Evolutionary conservation across 2,797 vertebrate species (phyloP).

Genomic region (Periparus ater): DNA sequence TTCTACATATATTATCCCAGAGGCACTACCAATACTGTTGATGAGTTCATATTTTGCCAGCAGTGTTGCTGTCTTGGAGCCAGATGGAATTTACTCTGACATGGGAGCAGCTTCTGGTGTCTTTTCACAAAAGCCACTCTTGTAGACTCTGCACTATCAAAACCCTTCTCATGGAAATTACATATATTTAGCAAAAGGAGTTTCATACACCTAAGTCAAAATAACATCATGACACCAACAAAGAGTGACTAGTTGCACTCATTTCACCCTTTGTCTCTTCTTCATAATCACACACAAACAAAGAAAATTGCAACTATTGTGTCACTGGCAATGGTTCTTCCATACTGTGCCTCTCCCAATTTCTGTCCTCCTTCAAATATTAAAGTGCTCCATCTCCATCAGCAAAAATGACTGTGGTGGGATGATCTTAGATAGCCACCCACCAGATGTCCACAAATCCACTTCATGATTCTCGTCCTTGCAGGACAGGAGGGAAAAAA

Average conservation of each 20-base stretch:
- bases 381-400: too few relatives aligned
- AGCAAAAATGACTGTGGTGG: neutral
- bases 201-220: neutral
- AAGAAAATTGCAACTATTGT: neutral
- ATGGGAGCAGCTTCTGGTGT: neutral
- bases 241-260: neutral
- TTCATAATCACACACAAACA: neutral
- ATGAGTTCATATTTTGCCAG: neutral
- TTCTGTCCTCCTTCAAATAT: neutral
- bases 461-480: neutral
- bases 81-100: neutral
- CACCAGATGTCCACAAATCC: neutral
- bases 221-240: neutral
- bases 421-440: neutral
- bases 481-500: neutral
- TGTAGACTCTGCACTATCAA: rapidly evolving
- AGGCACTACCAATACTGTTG: rapidly evolving
- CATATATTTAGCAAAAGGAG: neutral
- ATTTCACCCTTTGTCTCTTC: neutral
- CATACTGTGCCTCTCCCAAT: neutral
- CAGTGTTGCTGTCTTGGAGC: neutral
- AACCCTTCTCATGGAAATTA: neutral
- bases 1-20: neutral
- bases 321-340: neutral
- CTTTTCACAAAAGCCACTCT: neutral